Conservation (phyloP, 1,140 invertebrate species). For the Tetragonula clypearis region DNA sequence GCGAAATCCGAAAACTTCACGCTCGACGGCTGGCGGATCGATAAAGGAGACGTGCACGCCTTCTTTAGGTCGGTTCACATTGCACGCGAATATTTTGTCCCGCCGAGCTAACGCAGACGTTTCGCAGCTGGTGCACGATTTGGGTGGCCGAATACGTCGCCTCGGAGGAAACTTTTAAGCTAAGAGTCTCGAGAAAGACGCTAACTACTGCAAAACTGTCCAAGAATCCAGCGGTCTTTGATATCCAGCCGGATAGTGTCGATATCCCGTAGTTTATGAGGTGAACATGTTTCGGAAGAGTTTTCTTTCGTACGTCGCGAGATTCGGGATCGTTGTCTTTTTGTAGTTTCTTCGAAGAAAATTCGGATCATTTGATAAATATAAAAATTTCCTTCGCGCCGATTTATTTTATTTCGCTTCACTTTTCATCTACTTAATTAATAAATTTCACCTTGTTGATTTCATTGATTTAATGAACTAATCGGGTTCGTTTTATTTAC, state of each 20-base stretch:
- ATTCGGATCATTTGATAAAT: background rate
- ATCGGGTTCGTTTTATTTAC: no score
- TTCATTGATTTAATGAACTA: no score
- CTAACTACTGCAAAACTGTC: background rate
- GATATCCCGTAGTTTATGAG: background rate
- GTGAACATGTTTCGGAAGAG: background rate
- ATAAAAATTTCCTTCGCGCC: background rate
- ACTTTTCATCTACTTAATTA: no score
- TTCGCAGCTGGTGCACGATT: slow-evolving; percentile 45
- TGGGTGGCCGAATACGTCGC: slow-evolving; percentile 40
- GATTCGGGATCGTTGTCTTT: background rate
- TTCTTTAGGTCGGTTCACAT: slow-evolving; percentile 34
- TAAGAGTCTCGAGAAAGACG: background rate
- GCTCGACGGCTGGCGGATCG: slow-evolving; percentile 26
- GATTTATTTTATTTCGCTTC: no score
- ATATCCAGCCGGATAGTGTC: background rate
- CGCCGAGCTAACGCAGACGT: slow-evolving; percentile 55
- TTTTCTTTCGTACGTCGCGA: background rate
- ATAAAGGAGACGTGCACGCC: background rate
- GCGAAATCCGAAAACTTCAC: slow-evolving; percentile 18
- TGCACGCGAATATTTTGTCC: slow-evolving; percentile 11
- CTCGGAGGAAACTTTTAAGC: slow-evolving; percentile 34
- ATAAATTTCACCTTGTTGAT: no score
- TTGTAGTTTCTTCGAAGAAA: background rate
- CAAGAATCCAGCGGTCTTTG: background rate